Evolutionary conservation across 2,797 vertebrate genomes (phyloP).

Genomic region (Sternotherus odoratus): DNA sequence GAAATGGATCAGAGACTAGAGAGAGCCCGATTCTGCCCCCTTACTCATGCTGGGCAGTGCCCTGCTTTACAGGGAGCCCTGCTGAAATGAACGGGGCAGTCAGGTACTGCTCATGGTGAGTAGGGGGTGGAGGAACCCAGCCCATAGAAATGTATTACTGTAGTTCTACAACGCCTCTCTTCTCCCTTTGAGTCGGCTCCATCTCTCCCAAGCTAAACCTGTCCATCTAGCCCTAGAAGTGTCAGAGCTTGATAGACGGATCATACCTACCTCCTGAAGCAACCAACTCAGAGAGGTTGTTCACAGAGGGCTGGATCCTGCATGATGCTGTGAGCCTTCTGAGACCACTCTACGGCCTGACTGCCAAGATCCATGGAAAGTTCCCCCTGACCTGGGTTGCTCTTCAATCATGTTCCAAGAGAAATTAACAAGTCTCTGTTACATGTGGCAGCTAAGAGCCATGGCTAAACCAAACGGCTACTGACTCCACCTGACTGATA

Average conservation of each 20-base stretch:
- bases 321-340: not conserved
- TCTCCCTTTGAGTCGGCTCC: not conserved
- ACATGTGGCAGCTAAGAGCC: not conserved
- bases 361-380: not conserved
- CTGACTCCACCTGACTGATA: not conserved
- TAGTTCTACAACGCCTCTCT: not conserved
- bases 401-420: not conserved
- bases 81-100: not conserved
- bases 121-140: not conserved
- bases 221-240: not conserved
- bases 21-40: not conserved
- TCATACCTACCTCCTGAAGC: not conserved
- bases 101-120: not conserved
- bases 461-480: not conserved
- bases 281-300: not conserved
- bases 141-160: not conserved
- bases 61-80: not conserved
- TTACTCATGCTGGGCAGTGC: not conserved
- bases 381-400: not conserved
- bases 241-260: not conserved
- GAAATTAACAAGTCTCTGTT: not conserved
- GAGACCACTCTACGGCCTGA: not conserved
- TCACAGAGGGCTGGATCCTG: not conserved
- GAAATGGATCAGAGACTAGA: not conserved
- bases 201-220: not conserved